Evolutionary conservation across 2,113 vertebrate species (phyloP).

Genomic region (Boleophthalmus pectinirostris): DNA sequence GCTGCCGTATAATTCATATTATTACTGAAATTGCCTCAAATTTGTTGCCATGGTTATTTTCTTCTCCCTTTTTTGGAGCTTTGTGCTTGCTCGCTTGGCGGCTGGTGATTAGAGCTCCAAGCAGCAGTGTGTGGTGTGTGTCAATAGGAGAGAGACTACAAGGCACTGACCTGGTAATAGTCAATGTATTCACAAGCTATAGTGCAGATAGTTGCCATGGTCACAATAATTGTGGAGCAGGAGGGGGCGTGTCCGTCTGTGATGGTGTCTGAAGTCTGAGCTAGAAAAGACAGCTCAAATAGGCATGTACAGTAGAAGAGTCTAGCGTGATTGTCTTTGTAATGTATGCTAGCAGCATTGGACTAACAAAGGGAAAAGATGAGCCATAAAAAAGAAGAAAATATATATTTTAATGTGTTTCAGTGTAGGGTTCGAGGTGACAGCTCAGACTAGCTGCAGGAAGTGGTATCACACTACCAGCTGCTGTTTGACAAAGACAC

Average conservation of each 20-base stretch:
- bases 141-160: constrained; percentile 51
- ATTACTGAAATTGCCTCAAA: constrained; percentile 81
- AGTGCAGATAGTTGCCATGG: constrained; percentile 82
- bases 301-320: not conserved
- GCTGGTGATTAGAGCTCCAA: constrained; percentile 64
- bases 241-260: constrained; percentile 24
- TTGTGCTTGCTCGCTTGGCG: constrained; percentile 50
- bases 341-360: not conserved
- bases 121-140: constrained; percentile 43
- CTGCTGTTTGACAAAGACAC: constrained; percentile 12
- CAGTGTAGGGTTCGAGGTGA: constrained; percentile 48
- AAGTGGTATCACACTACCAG: constrained; percentile 44
- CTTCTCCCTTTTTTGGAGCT: constrained; percentile 65
- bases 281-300: constrained; percentile 6
- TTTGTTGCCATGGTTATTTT: constrained; percentile 81
- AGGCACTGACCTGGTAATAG: constrained; percentile 78
- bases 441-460: constrained; percentile 61
- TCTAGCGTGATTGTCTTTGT: not conserved
- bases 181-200: constrained; percentile 75
- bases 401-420: constrained; percentile 38
- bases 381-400: constrained; percentile 18
- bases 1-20: constrained; percentile 70
- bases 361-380: not conserved
- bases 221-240: constrained; percentile 76
- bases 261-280: constrained; percentile 38